A percentile compares a stretch with the other conserved stretches of the same genome.
These are phyloP conservation scores for Turritopsis rubra DNA, from an alignment of 30 jellyfish, hydroid and myxozoan genomes.

Conservation along the genomic window DNA sequence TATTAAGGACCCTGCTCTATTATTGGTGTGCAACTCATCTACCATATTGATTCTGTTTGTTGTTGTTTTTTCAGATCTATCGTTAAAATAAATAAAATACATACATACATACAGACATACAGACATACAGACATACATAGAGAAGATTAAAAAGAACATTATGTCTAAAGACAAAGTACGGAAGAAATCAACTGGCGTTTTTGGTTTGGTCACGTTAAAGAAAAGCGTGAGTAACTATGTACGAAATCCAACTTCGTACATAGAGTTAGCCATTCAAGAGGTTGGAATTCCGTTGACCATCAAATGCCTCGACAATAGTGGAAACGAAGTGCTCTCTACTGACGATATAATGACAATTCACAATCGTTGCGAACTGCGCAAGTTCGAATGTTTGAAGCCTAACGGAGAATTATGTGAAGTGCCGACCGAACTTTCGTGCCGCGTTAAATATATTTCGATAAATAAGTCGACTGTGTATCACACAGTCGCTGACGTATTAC, in stretches of 20 bases:
- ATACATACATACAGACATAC: too few relatives aligned
- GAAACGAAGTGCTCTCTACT: not conserved
- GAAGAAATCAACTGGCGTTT: slow-evolving; percentile 1
- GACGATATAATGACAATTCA: slow-evolving; percentile 11
- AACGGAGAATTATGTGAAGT: slow-evolving; percentile 7
- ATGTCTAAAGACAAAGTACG: slow-evolving; percentile 9
- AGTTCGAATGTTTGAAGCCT: slow-evolving; percentile 18
- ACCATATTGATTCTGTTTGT: not conserved
- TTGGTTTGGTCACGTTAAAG: not conserved
- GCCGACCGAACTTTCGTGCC: not conserved
- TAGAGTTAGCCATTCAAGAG: slow-evolving; percentile 5
- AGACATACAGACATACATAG: too few relatives aligned
- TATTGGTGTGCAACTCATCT: not conserved
- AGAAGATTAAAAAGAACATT: not conserved
- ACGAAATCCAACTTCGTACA: slow-evolving; percentile 4
- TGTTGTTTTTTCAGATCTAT: not conserved
- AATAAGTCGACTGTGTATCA: not conserved
- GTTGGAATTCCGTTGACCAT: slow-evolving; percentile 18
- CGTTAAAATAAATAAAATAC: not conserved
- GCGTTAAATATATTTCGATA: slow-evolving; percentile 5
- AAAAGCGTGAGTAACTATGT: not conserved
- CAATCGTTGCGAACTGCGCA: not conserved
- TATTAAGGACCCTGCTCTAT: too few relatives aligned
- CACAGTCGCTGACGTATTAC: not conserved
- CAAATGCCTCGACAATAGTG: not conserved